Evolutionary conservation across 1,140 invertebrate genomes (phyloP), one percentile per base, ranked within the genome.

Genomic region (Manduca sexta): DNA sequence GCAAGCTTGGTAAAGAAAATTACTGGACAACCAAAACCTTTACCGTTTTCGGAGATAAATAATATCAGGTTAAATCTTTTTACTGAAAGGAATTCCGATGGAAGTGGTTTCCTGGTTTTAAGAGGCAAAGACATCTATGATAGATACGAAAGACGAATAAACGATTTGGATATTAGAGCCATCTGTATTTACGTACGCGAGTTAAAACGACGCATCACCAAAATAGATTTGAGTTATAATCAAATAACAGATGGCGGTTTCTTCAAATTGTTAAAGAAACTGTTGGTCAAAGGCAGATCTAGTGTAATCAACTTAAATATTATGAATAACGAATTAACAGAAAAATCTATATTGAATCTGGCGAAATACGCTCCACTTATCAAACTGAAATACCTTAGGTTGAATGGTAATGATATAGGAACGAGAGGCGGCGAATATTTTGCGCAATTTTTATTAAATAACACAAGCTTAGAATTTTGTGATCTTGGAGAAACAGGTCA

Each of bases 391-490:
- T 77, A 76, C 35, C 60, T 90, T 3, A 67, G 86, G 61, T 43
- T 90, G 1, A 88, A 83, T 47, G 88, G 88, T n/a, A 90, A 90
- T 57, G 79, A 88, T 56, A 64, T 89, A 52, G 86, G 87, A 0
- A 62, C 59, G 0, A 64, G 88, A 71, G 84, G 84, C 7, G 80
- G 83, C 0, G 77, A 84, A 56, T 77, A 74, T 61, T 58, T 89
- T 17, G 84, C 87, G 0, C 50, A 74, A n/a, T 71, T 89, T 26
- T 49, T 90, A 1, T 53, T 60, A 30, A 65, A 81, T 26, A 89
- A 88, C 64, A 59, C 54, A 12, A 78, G 56, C 33, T 52, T 91
- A 0, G 62, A 85, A 33, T 71, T 70, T 56, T 67, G 88, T n/a
- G 89, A 90, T 56, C 60, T 90, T 7, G 89, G 84, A 0, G 86